phyloP scores from a whole-genome alignment of 2,113 vertebrate genomes.

The Zosterops hypoxanthus region DNA sequence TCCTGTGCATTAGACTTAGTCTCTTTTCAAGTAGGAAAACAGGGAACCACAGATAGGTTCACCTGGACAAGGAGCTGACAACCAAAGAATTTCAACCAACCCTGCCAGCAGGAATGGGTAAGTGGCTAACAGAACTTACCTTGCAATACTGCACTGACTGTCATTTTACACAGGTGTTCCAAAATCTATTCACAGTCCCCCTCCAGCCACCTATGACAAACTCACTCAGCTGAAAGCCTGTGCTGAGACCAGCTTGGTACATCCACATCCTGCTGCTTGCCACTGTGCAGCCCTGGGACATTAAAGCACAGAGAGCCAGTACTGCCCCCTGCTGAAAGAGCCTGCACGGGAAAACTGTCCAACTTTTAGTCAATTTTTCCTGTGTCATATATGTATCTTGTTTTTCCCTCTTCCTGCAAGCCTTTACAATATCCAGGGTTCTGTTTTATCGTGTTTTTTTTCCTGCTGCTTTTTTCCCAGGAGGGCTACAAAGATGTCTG shows the following conservation, averaged over 20 bases:
- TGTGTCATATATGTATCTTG: rapidly evolving
- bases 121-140: neutral
- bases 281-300: rapidly evolving
- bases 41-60: neutral
- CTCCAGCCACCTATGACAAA: neutral
- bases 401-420: neutral
- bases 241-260: neutral
- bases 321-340: slow-evolving; percentile 50
- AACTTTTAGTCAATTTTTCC: neutral
- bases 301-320: neutral
- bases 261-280: neutral
- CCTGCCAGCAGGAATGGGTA: neutral
- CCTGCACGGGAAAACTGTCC: neutral
- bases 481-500: neutral
- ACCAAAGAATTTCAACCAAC: neutral
- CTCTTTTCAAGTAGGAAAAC: neutral
- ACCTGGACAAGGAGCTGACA: neutral
- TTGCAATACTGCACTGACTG: neutral
- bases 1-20: neutral
- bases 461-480: neutral
- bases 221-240: neutral
- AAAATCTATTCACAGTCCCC: neutral
- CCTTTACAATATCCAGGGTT: neutral
- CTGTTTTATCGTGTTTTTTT: neutral
- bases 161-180: neutral